Evolutionary conservation across 2,797 vertebrate genomes (phyloP), one percentile per base, ranked within the genome.

Genomic region (Poeciliopsis turneri): DNA sequence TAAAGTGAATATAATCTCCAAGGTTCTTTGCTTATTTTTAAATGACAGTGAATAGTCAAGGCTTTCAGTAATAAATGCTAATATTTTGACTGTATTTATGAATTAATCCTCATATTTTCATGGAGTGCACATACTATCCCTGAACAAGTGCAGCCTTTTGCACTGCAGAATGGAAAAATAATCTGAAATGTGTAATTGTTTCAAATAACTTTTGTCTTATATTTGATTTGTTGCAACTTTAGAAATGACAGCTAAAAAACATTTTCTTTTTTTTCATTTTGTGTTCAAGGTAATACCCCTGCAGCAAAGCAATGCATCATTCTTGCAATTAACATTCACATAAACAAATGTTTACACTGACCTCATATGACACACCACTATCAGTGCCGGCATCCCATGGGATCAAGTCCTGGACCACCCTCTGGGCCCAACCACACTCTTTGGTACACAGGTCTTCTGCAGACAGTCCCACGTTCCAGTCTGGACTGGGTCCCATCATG

Each of bases 361-460:
- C 98, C 97, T 99, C 98, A 6, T 99, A 99, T 47, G 97, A 96
- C 79, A 99, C 96, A 0, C 98, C 98, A 0, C 96, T 98, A 95
- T 99, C 98, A 0, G 98, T 99, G 87, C 98, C 98, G 0, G 98
- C 97, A 20, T 99, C 98, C 98, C 98, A 99, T 10, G 98, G 98
- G 75, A 99, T 99, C 84, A 99, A 88, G 90, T 99, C 98, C 86
- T 99, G 98, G 16, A 97, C 89, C 0, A 99, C 96, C 70, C 92
- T 97, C 94, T 99, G 98, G 46, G 95, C 97, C 98, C 98, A 99
- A 73, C 98, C 98, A 0, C 98, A 99, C 82, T 99, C 98, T 93
- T 98, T 99, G 82, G 98, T 99, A 72, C 98, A 99, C 61, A 99
- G 94, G 75, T 99, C 97, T 86, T 99, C 98, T 0, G 98, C 97